Conservation (phyloP, 2,888 invertebrate genomes). For the Lordiphosa fenestrarum region DNA sequence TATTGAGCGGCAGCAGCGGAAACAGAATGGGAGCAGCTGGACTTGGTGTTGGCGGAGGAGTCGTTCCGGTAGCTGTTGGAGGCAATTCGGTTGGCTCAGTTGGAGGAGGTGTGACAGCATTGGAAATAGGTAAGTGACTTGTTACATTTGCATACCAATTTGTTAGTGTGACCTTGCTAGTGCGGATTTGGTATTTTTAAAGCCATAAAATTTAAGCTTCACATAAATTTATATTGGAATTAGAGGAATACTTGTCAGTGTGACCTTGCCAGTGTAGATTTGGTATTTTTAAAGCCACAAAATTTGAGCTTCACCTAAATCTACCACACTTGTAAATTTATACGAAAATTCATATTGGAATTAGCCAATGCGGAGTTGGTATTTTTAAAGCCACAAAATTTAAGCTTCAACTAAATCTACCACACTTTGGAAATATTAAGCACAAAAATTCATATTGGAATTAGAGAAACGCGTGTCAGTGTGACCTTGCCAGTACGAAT, state of each 20-base stretch:
- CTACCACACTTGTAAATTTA: too few species aligned
- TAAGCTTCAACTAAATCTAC: too few species aligned
- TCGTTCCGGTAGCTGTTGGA: slow-evolving; percentile 22
- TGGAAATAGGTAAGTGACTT: slow-evolving; percentile 74
- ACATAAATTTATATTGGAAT: too few species aligned
- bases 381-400: too few species aligned
- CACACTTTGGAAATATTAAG: too few species aligned
- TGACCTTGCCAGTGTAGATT: not conserved
- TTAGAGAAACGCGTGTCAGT: not conserved
- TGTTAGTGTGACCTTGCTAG: not conserved
- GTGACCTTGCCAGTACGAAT: not conserved
- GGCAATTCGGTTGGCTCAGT: slow-evolving; percentile 5
- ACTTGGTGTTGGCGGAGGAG: slow-evolving; percentile 1
- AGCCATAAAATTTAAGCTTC: too few species aligned
- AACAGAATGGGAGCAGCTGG: slow-evolving; percentile 14
- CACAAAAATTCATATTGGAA: too few species aligned
- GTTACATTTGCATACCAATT: not conserved
- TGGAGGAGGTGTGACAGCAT: slow-evolving; percentile 42
- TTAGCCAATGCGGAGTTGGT: too few species aligned
- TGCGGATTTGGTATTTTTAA: not conserved
- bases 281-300: not conserved
- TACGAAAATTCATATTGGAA: too few species aligned
- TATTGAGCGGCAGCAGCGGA: slow-evolving; percentile 48
- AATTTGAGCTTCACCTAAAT: too few species aligned
- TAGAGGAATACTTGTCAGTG: not conserved